Base-by-base conservation (phyloP, 2,797 vertebrate species). In the Xenopus petersii region DNA sequence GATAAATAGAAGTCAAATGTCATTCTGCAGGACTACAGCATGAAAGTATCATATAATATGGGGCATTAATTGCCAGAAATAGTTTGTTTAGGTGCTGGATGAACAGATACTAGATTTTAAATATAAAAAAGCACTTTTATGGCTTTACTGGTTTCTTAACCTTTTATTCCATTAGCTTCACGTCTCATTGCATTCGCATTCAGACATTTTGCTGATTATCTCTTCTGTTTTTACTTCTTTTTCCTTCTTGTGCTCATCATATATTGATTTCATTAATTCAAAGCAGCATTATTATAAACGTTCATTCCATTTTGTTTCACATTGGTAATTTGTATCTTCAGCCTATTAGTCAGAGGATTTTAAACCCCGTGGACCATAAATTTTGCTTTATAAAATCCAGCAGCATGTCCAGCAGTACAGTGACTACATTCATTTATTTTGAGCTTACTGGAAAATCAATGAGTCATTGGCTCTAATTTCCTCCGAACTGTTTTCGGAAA, bases 151-250 rank as follows among this genome's bases (percentile, higher is more conserved):
- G 8, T 42, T 9, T 58, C 36, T 68, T 69, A 78, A 78, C 70
- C 65, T 78, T 77, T 78, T 64, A 69, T 69, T 73, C 65, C 59
- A 64, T 78, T 69, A 64, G 51, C 15, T 17, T 64, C 61, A 56
- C 17, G 60, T 65, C 71, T 64, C 58, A 64, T 49, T 77, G 70
- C 15, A 54, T 24, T 63, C 36, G 64, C 64, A 64, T 68, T 68
- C 10, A 69, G 73, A 64, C 51, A 78, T 73, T 78, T 69, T 69
- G 16, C 75, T 49, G 70, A 78, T 73, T 42, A 73, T 48, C 58
- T 64, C 26, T 69, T 73, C 70, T 67, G 33, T 64, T 73, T 73
- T 72, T 48, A 56, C 58, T 26, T 56, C 70, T 67, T 30, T 13
- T 49, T 67, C 46, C 24, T 67, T 68, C 46, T 13, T 30, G 10